phyloP scores from a whole-genome alignment of 2,113 vertebrate genomes.

The Odobenus rosmarus region DNA sequence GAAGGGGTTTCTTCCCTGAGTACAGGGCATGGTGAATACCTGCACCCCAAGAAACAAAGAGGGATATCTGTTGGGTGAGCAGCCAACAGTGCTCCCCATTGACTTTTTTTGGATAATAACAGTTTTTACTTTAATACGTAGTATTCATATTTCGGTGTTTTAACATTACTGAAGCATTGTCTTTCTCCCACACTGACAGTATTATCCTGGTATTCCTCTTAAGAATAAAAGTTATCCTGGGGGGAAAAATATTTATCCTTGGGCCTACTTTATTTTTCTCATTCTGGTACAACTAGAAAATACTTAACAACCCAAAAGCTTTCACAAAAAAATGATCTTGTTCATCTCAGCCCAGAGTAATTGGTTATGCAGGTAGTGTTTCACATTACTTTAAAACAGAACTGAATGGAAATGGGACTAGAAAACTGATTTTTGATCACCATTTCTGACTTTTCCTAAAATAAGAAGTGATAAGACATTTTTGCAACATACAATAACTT shows the following conservation, averaged over 20 bases:
- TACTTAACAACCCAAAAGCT: neutral
- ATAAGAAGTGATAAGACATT: neutral
- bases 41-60: neutral
- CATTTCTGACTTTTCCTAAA: slow-evolving; percentile 26
- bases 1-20: neutral
- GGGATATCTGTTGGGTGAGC: neutral
- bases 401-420: neutral
- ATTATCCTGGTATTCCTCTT: neutral
- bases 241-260: neutral
- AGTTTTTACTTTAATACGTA: slow-evolving; percentile 24
- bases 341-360: neutral
- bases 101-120: neutral
- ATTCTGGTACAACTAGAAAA: neutral
- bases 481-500: neutral
- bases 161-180: neutral
- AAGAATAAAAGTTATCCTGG: neutral
- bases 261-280: neutral
- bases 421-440: neutral
- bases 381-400: neutral
- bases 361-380: neutral
- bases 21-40: neutral
- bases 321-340: neutral
- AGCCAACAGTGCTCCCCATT: neutral
- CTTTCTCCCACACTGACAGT: neutral
- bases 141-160: neutral